Evolutionary conservation across 2,888 invertebrate genomes (phyloP).

Genomic region (Amphiduros pacificus): DNA sequence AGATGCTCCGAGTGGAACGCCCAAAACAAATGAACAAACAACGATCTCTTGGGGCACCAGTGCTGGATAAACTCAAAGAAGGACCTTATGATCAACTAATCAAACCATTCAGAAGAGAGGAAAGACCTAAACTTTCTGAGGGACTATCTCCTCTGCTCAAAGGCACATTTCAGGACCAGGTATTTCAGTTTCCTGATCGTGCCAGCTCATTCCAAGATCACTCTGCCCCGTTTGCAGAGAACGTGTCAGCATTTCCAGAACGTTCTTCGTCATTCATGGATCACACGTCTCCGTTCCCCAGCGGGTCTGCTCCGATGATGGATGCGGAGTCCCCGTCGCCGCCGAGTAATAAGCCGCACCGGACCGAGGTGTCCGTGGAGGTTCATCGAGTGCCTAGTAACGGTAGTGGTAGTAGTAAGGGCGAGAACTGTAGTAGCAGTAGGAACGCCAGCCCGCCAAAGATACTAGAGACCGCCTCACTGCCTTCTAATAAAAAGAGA

Average conservation of each 20-base stretch:
- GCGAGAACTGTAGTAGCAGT: neutral
- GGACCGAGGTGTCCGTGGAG: constrained; percentile 38
- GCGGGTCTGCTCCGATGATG: constrained; percentile 2
- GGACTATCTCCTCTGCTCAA: neutral
- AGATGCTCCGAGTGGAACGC: constrained; percentile 37
- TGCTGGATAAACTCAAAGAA: constrained; percentile 6
- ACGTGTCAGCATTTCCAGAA: neutral
- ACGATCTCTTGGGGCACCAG: constrained; percentile 35
- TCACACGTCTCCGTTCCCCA: neutral
- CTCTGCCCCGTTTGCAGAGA: neutral
- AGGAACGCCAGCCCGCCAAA: constrained; percentile 3
- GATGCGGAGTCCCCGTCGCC: constrained; percentile 22
- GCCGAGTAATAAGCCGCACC: constrained; percentile 25
- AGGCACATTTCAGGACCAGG: neutral
- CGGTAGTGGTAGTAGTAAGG: neutral
- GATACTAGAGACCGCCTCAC: neutral
- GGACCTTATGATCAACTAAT: neutral
- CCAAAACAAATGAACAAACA: constrained; percentile 38
- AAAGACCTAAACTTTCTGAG: neutral
- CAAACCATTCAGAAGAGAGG: neutral
- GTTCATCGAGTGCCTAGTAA: constrained; percentile 28
- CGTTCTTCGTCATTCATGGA: neutral
- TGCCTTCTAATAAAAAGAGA: neutral
- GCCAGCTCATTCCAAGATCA: neutral
- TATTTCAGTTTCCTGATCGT: too few relatives aligned